Percentiles rank a stretch among this genome's conserved stretches.
phyloP scores from a whole-genome alignment of 1,140 invertebrate species.

The Drosophila burlai region DNA sequence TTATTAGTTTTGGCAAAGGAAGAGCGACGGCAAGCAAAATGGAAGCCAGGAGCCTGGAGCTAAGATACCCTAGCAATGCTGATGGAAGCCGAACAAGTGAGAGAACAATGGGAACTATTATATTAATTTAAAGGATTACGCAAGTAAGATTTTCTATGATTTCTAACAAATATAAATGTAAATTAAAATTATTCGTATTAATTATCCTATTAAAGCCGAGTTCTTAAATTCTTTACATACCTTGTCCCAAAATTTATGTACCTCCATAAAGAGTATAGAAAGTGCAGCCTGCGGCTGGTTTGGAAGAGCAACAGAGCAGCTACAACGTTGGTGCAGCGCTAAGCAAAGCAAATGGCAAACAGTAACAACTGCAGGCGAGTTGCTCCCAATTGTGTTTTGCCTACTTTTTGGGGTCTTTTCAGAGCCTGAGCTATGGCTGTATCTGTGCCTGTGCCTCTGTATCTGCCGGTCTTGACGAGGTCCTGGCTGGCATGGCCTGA shows the following conservation, averaged over 20 bases:
- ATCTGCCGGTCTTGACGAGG: slow-evolving; percentile 22
- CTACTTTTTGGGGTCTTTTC: slow-evolving; percentile 12
- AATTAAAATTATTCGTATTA: too few species aligned
- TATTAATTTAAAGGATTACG: not conserved
- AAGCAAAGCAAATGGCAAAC: slow-evolving; percentile 13
- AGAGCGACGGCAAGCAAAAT: slow-evolving; percentile 11
- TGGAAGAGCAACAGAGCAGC: slow-evolving; percentile 1
- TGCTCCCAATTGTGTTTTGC: slow-evolving; percentile 42
- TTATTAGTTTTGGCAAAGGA: slow-evolving; percentile 21
- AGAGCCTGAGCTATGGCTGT: not conserved
- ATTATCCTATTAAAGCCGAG: too few species aligned
- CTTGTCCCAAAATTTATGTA: not conserved
- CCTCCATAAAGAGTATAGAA: not conserved
- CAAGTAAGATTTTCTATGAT: too few species aligned
- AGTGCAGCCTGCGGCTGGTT: slow-evolving; percentile 1
- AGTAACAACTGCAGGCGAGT: slow-evolving; percentile 51
- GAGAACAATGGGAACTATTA: not conserved
- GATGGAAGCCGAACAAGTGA: not conserved
- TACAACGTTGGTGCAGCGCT: slow-evolving; percentile 4
- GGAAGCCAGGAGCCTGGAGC: slow-evolving; percentile 1
- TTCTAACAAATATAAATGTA: too few species aligned
- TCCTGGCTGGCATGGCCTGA: slow-evolving; percentile 57
- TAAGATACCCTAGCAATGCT: not conserved
- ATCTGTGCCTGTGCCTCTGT: slow-evolving; percentile 6
- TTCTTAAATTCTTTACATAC: too few species aligned